These are phyloP conservation scores for Microtus montanus DNA, from an alignment of 2,113 vertebrate species.

Conservation along the genomic window DNA sequence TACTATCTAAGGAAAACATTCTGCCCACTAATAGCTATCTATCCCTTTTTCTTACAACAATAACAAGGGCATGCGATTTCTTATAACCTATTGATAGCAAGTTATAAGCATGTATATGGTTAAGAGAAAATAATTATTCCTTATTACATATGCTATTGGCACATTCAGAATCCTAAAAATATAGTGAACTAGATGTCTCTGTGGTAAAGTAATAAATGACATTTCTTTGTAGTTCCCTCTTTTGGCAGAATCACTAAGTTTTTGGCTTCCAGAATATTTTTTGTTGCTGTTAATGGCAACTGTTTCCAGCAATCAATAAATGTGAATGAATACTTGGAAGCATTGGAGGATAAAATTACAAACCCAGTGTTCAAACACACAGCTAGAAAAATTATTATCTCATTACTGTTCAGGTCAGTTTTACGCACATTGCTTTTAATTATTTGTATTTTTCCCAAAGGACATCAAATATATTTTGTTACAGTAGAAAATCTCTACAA, in stretches of 20 bases:
- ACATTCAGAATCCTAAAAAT: not conserved
- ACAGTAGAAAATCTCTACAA: slow-evolving; percentile 2
- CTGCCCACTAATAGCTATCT: not conserved
- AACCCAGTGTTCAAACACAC: slow-evolving; percentile 50
- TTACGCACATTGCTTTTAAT: slow-evolving; percentile 58
- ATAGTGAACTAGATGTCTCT: not conserved
- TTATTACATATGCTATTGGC: not conserved
- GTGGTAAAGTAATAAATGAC: not conserved
- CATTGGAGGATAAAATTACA: slow-evolving; percentile 73
- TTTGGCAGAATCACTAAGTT: not conserved
- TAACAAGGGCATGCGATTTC: not conserved
- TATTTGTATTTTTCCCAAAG: slow-evolving; percentile 48
- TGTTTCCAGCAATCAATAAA: slow-evolving; percentile 61
- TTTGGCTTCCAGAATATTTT: slow-evolving; percentile 21
- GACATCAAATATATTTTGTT: slow-evolving; percentile 40
- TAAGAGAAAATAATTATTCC: not conserved
- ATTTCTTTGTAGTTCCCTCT: not conserved
- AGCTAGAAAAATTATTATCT: slow-evolving; percentile 70
- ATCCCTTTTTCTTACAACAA: not conserved
- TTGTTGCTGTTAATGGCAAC: slow-evolving; percentile 54
- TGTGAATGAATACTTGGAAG: slow-evolving; percentile 55
- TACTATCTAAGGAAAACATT: not conserved
- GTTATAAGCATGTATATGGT: not conserved
- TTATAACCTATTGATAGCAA: not conserved
- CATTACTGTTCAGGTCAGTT: slow-evolving; percentile 57